A percentile compares a stretch with the other conserved stretches of the same genome.
Evolutionary conservation across 2,888 invertebrate species (phyloP).

Genomic region (Dascillus cervinus): DNA sequence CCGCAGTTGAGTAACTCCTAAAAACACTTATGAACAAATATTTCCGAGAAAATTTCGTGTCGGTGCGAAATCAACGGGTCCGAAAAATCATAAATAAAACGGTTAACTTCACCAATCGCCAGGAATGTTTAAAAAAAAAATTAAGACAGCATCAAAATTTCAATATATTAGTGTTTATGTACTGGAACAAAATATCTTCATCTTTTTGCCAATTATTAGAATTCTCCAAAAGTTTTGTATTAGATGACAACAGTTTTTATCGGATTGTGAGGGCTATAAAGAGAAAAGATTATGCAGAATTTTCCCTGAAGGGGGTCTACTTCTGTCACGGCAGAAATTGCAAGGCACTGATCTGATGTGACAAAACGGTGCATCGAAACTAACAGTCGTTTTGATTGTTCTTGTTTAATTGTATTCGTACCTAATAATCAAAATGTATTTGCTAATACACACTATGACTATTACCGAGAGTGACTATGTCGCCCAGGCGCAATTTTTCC

Average conservation of each 20-base stretch:
- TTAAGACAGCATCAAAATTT: too few relatives aligned
- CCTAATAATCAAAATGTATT: constrained; percentile 26
- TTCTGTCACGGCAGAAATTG: constrained; percentile 37
- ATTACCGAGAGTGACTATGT: constrained; percentile 40
- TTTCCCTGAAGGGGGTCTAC: constrained; percentile 22
- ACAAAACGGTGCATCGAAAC: not conserved
- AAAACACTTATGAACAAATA: too few relatives aligned
- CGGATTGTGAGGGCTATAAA: constrained; percentile 32
- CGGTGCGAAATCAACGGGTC: too few relatives aligned
- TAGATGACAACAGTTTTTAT: constrained; percentile 41
- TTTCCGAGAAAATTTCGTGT: too few relatives aligned
- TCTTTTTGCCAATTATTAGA: constrained; percentile 22
- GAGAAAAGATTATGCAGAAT: constrained; percentile 30
- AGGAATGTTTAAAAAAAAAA: too few relatives aligned
- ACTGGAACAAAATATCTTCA: constrained; percentile 23
- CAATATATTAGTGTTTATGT: too few relatives aligned
- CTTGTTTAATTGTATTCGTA: too few relatives aligned
- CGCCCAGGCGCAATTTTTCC: constrained; percentile 42
- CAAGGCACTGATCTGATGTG: constrained; percentile 30
- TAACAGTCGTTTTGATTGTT: constrained; percentile 4
- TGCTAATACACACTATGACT: constrained; percentile 43
- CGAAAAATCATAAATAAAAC: too few relatives aligned
- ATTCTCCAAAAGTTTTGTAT: constrained; percentile 30
- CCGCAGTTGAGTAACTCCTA: too few relatives aligned
- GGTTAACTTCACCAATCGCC: too few relatives aligned